Evolutionary conservation across 1,140 invertebrate species (phyloP), one percentile per base, ranked within the genome.

Genomic region (Pachyrhynchus sulphureomaculatus): DNA sequence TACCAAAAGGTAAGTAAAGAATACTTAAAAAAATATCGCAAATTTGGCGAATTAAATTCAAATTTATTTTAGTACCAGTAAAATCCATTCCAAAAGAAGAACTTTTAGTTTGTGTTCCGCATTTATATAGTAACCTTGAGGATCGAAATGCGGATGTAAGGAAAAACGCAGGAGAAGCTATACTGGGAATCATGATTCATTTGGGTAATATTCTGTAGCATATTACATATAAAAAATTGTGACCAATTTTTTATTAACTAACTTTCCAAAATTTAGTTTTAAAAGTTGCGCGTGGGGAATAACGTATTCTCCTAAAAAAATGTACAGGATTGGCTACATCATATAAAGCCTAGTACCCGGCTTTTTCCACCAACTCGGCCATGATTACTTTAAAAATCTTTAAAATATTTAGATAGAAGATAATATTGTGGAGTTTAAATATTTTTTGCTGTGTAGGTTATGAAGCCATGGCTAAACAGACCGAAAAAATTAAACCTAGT

Each of bases 181-280:
- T 96, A 17, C 75, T 96, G 20, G 93, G 93, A 5, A 88, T 95
- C 64, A 97, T 97, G 94, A 88, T 96, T 56, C 94, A 96, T 77
- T 77, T 94, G 0, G 92, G 93, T 29, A 29, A 10, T 29, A 10
- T 29, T 29, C 5, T 5, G 12, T n/a, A 18, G 8, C 6, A 2
- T 8, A 4, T 39, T 20, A n/a, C n/a, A n/a, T n/a, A n/a, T n/a
- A n/a, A n/a, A n/a, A n/a, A n/a, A n/a, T n/a, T n/a, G n/a, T n/a
- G n/a, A n/a, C n/a, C n/a, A n/a, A n/a, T n/a, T n/a, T n/a, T n/a
- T n/a, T n/a, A n/a, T n/a, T n/a, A n/a, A n/a, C n/a, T n/a, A n/a
- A n/a, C n/a, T n/a, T n/a, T n/a, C n/a, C n/a, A n/a, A n/a, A n/a
- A n/a, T n/a, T n/a, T n/a, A n/a, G n/a, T n/a, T n/a, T n/a, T n/a